Base-by-base conservation (phyloP, 2,797 vertebrate genomes). In the Chloroceryle inda region DNA sequence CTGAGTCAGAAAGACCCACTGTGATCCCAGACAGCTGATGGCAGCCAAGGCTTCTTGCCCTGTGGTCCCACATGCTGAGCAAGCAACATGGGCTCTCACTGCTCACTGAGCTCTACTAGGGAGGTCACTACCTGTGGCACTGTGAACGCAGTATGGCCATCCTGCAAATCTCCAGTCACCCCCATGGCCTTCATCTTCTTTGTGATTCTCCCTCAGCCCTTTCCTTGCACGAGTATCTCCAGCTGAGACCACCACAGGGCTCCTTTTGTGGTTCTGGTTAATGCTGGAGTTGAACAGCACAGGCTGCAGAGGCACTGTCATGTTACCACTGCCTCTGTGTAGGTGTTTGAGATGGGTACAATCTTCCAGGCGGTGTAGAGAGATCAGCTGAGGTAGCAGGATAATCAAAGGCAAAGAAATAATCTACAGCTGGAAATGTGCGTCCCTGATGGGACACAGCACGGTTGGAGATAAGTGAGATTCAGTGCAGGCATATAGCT, bases 271-370 rank as follows among this genome's bases (percentile, higher is more conserved):
- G 50, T 89, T 64, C 74, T 50, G 26, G 13, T 19, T 1, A 1
- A 50, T 26, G 6, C 8, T 18, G 14, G n/a, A 31, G 29, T 40
- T 35, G 3, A 4, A 59, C 20, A 72, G 63, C 62, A 84, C 17
- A 42, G 53, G 45, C 45, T 68, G 37, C 26, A 84, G 18, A 52
- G 15, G n/a, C 24, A 62, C 33, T 6, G 27, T 8, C 56, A 5
- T 1, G 0, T 47, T 69, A 18, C 47, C 0, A 0, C 31, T 85
- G 62, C 4, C 45, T 47, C 45, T 33, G 7, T n/a, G 37, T 47
- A 52, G 33, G 22, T 49, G 13, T 71, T 35, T 81, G 42, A 75
- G 33, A 71, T 11, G 42, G 24, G 8, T 26, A 17, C 42, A 3
- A 47, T 35, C 33, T 84, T 73, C 13, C 31, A 52, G 42, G 31